Percentiles rank a stretch among this genome's conserved stretches.
Conservation (phyloP, 2,888 invertebrate species). For the Diachrysia chrysitis region DNA sequence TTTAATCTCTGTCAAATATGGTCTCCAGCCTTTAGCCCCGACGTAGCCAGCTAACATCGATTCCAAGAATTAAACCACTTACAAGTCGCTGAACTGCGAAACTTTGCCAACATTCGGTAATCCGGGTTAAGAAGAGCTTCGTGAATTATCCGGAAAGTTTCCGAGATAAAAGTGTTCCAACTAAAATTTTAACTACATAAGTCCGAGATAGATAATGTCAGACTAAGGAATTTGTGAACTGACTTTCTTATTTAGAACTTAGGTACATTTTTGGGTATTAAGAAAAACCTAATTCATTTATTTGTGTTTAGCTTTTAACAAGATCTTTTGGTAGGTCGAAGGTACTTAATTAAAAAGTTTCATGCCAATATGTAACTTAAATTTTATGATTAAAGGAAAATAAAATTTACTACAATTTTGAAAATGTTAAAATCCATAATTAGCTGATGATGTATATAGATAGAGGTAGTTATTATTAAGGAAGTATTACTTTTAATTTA, state of each 20-base stretch:
- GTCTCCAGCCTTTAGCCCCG: not conserved
- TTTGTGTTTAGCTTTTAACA: not conserved
- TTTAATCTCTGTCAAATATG: constrained; percentile 6
- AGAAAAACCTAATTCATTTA: too few relatives aligned
- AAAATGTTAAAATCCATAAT: too few relatives aligned
- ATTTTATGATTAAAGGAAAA: too few relatives aligned
- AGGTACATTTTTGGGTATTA: constrained; percentile 18
- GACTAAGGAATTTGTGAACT: constrained; percentile 30
- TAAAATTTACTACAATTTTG: too few relatives aligned
- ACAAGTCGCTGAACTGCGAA: constrained; percentile 67
- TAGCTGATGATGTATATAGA: too few relatives aligned
- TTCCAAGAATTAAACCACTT: constrained; percentile 65
- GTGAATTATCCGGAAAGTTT: constrained; percentile 46
- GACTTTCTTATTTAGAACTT: constrained; percentile 31
- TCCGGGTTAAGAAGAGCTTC: constrained; percentile 52
- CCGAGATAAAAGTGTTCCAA: constrained; percentile 57
- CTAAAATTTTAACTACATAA: constrained; percentile 53
- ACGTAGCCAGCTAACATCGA: constrained; percentile 58
- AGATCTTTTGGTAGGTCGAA: too few relatives aligned
- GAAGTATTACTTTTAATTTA: too few relatives aligned
- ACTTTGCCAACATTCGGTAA: constrained; percentile 66
- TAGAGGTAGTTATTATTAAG: too few relatives aligned
- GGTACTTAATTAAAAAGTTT: too few relatives aligned
- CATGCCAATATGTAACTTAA: too few relatives aligned
- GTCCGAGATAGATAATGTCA: constrained; percentile 42